Conservation (phyloP, 2,797 vertebrate genomes). For the Glossophaga mutica region DNA sequence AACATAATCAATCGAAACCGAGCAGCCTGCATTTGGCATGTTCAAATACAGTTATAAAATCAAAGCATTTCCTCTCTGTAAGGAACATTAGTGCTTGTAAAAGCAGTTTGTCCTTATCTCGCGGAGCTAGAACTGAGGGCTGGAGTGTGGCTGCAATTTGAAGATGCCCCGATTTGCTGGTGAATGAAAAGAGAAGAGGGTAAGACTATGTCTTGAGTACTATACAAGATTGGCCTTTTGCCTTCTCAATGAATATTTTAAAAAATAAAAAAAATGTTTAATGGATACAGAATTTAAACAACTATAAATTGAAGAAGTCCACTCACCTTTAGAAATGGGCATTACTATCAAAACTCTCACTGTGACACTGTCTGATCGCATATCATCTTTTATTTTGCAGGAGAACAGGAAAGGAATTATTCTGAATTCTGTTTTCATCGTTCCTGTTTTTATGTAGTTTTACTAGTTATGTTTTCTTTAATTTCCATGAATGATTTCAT, state of each 20-base stretch:
- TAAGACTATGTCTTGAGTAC: background rate
- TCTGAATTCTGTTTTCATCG: background rate
- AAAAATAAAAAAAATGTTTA: background rate
- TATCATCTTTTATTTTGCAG: background rate
- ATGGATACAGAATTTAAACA: background rate
- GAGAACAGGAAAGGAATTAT: background rate
- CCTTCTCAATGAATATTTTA: background rate
- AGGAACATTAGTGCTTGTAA: background rate
- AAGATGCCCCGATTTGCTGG: background rate
- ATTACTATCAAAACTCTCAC: background rate
- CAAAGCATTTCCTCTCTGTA: constrained; percentile 16
- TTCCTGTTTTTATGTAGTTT: background rate
- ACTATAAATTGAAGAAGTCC: background rate
- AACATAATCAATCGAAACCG: constrained; percentile 13
- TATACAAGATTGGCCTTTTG: background rate
- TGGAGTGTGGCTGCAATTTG: background rate
- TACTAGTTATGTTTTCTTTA: background rate
- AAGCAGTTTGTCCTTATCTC: background rate
- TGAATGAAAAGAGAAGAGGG: background rate
- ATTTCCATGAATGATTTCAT: background rate
- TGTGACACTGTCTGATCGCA: background rate
- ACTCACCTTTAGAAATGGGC: background rate
- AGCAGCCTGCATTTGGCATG: background rate
- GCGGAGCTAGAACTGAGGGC: background rate
- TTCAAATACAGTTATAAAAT: constrained; percentile 11